Evolutionary conservation across 2,888 invertebrate species (phyloP), one percentile per base, ranked within the genome.

Genomic region (Stictocephala bisonia): DNA sequence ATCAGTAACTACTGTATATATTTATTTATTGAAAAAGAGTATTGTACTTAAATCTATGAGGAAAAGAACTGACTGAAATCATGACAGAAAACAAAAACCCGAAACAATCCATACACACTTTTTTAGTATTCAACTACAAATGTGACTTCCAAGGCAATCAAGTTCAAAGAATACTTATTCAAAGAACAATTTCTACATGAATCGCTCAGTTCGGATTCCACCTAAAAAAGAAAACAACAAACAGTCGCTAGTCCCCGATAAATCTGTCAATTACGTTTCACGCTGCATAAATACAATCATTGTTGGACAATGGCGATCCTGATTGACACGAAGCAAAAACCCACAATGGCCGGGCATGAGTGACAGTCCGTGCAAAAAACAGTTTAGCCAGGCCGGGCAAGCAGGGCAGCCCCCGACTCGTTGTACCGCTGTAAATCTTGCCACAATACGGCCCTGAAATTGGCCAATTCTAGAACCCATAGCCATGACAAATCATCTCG

Each of bases 231-330:
- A 35, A 40, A 41, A 44, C 41, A 64, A 64, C 44, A 44, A n/a
- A 44, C 64, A 60, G 40, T 40, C n/a, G n/a, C 60, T 35, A 20
- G 24, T 1, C 24, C 22, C 24, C 64, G 40, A 64, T 64, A 64
- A 64, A 64, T 64, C 64, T 44, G 64, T 64, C 64, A 64, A 64
- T 64, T 64, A 64, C 64, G n/a, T 40, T 64, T 64, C 64, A 64
- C 64, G 64, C 64, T 64, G 40, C 41, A 64, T 64, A 64, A 64
- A 64, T 64, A 64, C 64, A 64, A 64, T 64, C 64, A 41, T 64
- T 64, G 64, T 64, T 40, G 44, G 27, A 64, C 64, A 64, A 64
- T 64, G 64, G 64, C 44, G 20, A 64, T 64, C 41, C 44, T 64
- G 64, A 64, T 64, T 64, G 64, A 64, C 64, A 64, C 27, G 1